Percentiles rank a stretch among this genome's conserved stretches.
phyloP scores from a whole-genome alignment of 2,888 invertebrate genomes.

The Agriopis marginaria region DNA sequence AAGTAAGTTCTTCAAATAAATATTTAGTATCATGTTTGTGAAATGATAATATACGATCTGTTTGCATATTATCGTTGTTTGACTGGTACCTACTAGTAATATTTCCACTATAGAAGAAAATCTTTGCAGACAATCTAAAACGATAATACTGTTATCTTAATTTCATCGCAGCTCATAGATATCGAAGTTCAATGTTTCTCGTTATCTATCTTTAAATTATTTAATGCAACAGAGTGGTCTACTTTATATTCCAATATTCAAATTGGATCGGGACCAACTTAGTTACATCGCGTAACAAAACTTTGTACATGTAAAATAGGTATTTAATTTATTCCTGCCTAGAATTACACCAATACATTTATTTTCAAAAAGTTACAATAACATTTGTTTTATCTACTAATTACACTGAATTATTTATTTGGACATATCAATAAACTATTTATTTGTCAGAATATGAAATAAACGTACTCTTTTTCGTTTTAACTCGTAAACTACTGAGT shows the following conservation, averaged over 20 bases:
- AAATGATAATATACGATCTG: background rate
- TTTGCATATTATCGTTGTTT: background rate
- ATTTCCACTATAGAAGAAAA: background rate
- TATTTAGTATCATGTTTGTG: too few relatives aligned
- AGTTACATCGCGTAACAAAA: conserved; percentile 69
- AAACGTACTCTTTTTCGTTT: too few relatives aligned
- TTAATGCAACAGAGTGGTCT: conserved; percentile 58
- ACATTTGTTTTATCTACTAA: too few relatives aligned
- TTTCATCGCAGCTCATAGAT: conserved; percentile 31
- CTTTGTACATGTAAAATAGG: conserved; percentile 67
- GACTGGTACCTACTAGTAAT: background rate
- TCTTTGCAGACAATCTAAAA: conserved; percentile 1
- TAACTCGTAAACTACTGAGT: too few relatives aligned
- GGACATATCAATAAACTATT: too few relatives aligned
- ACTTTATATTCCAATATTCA: conserved; percentile 80
- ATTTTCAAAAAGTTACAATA: too few relatives aligned
- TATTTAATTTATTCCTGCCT: conserved; percentile 58
- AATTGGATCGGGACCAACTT: conserved; percentile 76
- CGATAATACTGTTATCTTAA: conserved; percentile 28
- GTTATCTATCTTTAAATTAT: conserved; percentile 50
- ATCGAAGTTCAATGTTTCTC: conserved; percentile 41
- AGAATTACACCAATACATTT: background rate
- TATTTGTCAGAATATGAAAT: too few relatives aligned
- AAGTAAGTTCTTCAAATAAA: too few relatives aligned
- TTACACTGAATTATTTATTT: too few relatives aligned